Evolutionary conservation across 2,797 vertebrate genomes (phyloP).

Genomic region (Mycteria americana): DNA sequence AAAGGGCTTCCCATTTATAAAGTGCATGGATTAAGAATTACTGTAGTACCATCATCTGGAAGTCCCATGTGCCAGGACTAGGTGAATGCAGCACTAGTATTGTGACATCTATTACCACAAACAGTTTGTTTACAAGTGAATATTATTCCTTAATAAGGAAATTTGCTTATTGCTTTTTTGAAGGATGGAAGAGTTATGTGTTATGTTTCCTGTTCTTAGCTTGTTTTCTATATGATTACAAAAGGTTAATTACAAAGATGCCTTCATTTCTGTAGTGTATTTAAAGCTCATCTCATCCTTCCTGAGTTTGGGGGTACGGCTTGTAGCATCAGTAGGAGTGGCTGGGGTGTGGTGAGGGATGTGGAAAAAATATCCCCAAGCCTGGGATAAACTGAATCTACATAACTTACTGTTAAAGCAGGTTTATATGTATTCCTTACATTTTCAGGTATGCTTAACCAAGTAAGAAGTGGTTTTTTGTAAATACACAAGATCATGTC

Average conservation of each 20-base stretch:
- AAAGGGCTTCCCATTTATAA: not conserved
- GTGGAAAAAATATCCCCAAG: not conserved
- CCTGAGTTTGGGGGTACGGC: not conserved
- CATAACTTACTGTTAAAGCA: not conserved
- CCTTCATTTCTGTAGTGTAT: not conserved
- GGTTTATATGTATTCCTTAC: not conserved
- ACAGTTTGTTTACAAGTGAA: not conserved
- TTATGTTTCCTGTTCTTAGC: not conserved
- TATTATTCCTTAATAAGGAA: not conserved
- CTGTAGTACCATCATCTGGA: not conserved
- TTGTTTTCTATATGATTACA: not conserved
- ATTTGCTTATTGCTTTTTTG: not conserved
- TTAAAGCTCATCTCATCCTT: not conserved
- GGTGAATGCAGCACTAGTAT: not conserved
- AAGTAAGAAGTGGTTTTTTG: not conserved
- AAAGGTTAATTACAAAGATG: not conserved
- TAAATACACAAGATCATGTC: not conserved
- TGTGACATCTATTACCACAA: not conserved
- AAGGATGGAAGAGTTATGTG: not conserved
- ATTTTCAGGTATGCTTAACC: not conserved
- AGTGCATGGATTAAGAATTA: not conserved
- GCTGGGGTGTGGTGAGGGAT: not conserved
- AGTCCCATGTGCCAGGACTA: not conserved
- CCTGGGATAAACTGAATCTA: not conserved
- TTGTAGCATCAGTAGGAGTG: not conserved